Percentiles rank a stretch among this genome's conserved stretches.
Evolutionary conservation across 2,113 vertebrate species (phyloP).

Genomic region (Tachuris rubrigastra): DNA sequence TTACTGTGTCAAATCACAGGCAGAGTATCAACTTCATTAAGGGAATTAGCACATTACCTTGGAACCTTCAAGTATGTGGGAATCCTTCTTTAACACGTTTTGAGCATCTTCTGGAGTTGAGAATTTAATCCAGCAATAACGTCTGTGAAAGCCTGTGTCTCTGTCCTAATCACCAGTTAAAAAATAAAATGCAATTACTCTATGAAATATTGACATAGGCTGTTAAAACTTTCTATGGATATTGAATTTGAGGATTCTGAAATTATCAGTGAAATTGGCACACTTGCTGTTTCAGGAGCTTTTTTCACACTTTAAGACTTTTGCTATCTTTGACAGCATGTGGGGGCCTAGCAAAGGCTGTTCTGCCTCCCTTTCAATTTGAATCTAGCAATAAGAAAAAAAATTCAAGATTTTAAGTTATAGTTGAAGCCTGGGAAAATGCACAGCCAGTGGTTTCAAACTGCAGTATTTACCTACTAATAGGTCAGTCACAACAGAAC

Average conservation of each 20-base stretch:
- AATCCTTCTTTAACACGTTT: constrained; percentile 84
- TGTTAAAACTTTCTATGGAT: not conserved
- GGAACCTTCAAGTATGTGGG: constrained; percentile 85
- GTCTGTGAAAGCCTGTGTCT: constrained; percentile 89
- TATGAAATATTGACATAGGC: not conserved
- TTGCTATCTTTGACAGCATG: not conserved
- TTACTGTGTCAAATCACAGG: not conserved
- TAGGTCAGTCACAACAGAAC: not conserved
- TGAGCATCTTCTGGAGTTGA: constrained; percentile 73
- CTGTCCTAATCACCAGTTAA: constrained; percentile 75
- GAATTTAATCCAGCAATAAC: constrained; percentile 85
- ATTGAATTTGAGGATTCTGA: not conserved
- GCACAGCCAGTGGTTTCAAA: not conserved
- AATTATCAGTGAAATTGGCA: not conserved
- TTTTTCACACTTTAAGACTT: not conserved
- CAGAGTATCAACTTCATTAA: not conserved
- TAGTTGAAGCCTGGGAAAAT: not conserved
- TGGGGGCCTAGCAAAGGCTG: not conserved
- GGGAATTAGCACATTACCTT: constrained; percentile 72
- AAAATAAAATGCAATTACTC: not conserved
- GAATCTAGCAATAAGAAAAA: not conserved
- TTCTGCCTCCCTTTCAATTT: not conserved
- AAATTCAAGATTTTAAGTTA: not conserved
- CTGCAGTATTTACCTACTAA: not conserved
- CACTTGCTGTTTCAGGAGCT: not conserved